Base-by-base conservation (phyloP, 30 jellyfish, hydroid and myxozoan species). In the Hydractinia symbiolongicarpus region DNA sequence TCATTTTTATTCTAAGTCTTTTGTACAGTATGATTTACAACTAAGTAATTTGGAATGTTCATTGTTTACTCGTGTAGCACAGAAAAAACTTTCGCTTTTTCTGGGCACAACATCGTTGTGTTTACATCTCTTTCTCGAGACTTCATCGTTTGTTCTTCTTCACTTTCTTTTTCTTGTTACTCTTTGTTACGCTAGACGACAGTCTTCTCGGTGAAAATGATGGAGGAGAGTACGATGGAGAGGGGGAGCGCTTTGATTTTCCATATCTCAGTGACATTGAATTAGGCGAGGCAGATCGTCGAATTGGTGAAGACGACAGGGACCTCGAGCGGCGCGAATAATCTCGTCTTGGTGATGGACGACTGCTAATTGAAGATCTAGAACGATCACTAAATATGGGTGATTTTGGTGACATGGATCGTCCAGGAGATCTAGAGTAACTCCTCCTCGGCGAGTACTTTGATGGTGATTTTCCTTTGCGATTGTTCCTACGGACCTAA, bases 111-210 rank as follows among this genome's bases (percentile, higher is more conserved):
- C 44, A 30, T 30, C 44, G 44, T 30, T 2, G 44, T 30, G 44
- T 30, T 30, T 30, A 30, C 44, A 30, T 30, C 44, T 30, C 44
- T 30, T 30, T 30, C 69, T 58, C 40, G 52, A 64, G 8, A 64
- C 8, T 64, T 51, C 20, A 74, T 30, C 83, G 83, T 74, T 74
- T 74, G 40, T 55, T 74, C 54, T 74, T 55, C 8, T 19, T 74
- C 67, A n/a, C 40, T 7, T 53, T 30, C 83, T 74, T 74, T 55
- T 74, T 74, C 83, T 74, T 74, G 51, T 20, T 15, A 74, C 83
- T 74, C 20, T 74, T 74, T 53, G 58, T 74, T 5, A 74, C 83
- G 20, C 70, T 15, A 7, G 83, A 74, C 13, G 83, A 55, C 70
- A 74, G 62, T 50, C 83, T 74, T 49, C 40, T 74, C 7, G 83